Conservation (phyloP, 2,797 vertebrate species). For the Muscicapa comitata region DNA sequence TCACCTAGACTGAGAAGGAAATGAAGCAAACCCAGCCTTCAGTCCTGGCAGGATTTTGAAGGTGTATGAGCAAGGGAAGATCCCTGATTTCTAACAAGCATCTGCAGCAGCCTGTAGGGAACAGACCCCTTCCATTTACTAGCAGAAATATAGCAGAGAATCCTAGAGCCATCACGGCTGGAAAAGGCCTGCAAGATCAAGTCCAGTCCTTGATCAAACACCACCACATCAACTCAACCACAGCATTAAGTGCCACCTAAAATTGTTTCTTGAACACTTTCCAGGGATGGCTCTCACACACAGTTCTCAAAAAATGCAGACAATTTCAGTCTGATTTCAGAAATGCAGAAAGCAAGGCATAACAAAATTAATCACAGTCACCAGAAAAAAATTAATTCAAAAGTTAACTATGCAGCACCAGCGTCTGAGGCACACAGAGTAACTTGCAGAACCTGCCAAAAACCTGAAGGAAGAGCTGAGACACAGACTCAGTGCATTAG, state of each 20-base stretch:
- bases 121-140: neutral
- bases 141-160: neutral
- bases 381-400: neutral
- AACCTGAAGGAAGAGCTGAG: neutral
- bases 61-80: neutral
- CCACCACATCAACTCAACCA: accelerated
- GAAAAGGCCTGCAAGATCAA: neutral
- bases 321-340: neutral
- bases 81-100: neutral
- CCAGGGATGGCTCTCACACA: neutral
- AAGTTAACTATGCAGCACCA: neutral
- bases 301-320: neutral
- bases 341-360: neutral
- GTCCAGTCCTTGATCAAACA: neutral
- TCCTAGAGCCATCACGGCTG: neutral
- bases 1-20: neutral
- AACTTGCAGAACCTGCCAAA: neutral
- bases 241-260: neutral
- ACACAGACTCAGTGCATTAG: neutral
- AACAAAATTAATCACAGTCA: neutral
- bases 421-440: neutral
- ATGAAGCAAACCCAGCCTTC: neutral
- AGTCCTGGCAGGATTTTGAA: neutral
- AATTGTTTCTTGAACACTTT: neutral
- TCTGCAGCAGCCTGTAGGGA: neutral